Base-by-base conservation (phyloP, 2,888 invertebrate genomes). In the Chrysolina oricalcia region DNA sequence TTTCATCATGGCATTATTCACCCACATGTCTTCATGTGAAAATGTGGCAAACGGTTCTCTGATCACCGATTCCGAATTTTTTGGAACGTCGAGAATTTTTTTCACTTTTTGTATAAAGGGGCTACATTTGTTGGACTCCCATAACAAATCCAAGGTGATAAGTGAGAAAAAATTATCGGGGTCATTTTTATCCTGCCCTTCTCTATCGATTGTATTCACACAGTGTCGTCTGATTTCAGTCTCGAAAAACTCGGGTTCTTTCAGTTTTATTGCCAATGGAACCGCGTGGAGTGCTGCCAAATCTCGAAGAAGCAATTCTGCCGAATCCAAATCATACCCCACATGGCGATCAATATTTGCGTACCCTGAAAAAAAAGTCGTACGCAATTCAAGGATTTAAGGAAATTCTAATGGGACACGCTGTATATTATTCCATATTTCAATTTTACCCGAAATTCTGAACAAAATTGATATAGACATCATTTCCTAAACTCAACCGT, bases 1-100 rank as follows among this genome's bases (percentile, higher is more conserved):
- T 40, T 41, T 46, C 6, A 72, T 70, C 76, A 76, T 76, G 5
- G 73, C 70, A 46, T 76, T 76, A 23, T 76, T 76, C 13, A 76
- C n/a, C 76, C 76, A 76, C 63, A 76, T 56, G 27, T 76, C 76
- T 0, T 56, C 27, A 40, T 76, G 76, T 17, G n/a, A 8, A 4
- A 76, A n/a, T 0, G 75, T 72, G 13, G 69, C 75, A 15, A 65
- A 75, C 6, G 73, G 73, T 43, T 73, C 70, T 35, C 23, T 27
- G 15, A 10, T 13, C 10, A 27, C 59, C 15, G 59, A 6, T 35
- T 21, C 9, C 3, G 21, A 9, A 1, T 43, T 5, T 17, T 2
- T 41, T 65, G n/a, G 23, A 5, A 8, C 5, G 17, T 19, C 11
- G 13, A 50, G 6, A 41, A 35, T 41, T 8, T n/a, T 27, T 23